These are phyloP conservation scores for Uria aalge DNA, from an alignment of 2,113 vertebrate species.

Conservation along the genomic window DNA sequence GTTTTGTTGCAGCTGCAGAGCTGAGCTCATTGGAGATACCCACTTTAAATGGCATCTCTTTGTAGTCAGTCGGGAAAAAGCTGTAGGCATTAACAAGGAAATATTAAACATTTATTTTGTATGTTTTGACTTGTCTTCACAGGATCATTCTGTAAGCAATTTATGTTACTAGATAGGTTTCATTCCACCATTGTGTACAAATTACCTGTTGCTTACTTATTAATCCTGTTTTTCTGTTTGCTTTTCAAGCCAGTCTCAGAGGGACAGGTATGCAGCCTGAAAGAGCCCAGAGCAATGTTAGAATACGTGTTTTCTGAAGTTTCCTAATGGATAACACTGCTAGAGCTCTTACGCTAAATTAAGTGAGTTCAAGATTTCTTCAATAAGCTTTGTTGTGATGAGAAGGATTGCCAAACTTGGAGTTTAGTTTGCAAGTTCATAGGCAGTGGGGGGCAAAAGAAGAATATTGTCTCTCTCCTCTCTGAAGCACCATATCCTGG, in stretches of 20 bases:
- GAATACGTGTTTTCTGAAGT: background rate
- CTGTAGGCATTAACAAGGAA: background rate
- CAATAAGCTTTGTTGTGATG: background rate
- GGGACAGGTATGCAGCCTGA: background rate
- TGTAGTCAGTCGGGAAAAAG: background rate
- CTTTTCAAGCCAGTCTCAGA: background rate
- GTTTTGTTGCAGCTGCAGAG: background rate
- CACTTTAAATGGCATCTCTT: background rate
- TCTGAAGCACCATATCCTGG: background rate
- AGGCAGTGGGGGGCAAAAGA: background rate
- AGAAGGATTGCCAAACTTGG: background rate
- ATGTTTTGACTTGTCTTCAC: background rate
- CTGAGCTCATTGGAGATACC: background rate
- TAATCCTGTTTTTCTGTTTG: background rate
- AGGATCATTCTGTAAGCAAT: background rate
- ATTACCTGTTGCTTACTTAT: background rate
- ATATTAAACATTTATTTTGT: slow-evolving; percentile 23
- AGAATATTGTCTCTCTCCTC: background rate
- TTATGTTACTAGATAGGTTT: background rate
- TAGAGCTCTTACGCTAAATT: background rate
- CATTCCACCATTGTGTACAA: background rate
- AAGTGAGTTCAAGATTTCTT: background rate
- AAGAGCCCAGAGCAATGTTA: background rate
- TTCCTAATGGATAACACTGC: background rate
- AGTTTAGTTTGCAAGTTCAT: background rate